phyloP scores from a whole-genome alignment of 2,113 vertebrate species.

The Oriolus oriolus region DNA sequence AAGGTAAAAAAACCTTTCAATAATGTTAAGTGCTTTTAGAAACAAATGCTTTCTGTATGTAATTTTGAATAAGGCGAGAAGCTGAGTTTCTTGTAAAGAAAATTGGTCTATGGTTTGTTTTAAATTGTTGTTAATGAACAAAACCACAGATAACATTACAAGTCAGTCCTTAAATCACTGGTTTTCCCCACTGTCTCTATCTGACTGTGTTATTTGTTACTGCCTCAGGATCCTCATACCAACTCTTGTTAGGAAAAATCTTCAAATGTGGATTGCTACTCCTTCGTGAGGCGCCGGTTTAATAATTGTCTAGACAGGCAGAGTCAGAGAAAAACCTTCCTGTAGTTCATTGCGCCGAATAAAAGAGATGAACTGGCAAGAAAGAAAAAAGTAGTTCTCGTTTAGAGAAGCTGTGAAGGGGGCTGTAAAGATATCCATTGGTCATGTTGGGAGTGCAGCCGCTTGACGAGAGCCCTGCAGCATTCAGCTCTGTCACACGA shows the following conservation, averaged over 20 bases:
- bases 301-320: neutral
- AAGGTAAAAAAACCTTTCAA: slow-evolving; percentile 69
- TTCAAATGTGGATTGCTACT: neutral
- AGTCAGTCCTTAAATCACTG: neutral
- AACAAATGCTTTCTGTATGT: neutral
- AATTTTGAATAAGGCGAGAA: neutral
- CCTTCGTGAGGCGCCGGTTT: neutral
- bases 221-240: neutral
- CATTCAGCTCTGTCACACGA: neutral
- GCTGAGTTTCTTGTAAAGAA: neutral
- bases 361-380: neutral
- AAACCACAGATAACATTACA: neutral
- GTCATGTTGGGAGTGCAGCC: neutral
- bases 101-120: neutral
- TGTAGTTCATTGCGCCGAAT: neutral
- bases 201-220: neutral
- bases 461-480: neutral
- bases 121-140: neutral
- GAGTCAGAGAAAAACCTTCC: neutral
- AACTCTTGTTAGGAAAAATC: neutral
- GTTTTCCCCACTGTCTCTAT: neutral
- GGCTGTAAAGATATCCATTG: neutral
- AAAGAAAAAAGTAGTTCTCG: neutral
- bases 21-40: neutral
- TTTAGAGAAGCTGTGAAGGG: neutral